These are phyloP conservation scores for Nomada fucata DNA, from an alignment of 2,888 invertebrate genomes.

Conservation along the genomic window DNA sequence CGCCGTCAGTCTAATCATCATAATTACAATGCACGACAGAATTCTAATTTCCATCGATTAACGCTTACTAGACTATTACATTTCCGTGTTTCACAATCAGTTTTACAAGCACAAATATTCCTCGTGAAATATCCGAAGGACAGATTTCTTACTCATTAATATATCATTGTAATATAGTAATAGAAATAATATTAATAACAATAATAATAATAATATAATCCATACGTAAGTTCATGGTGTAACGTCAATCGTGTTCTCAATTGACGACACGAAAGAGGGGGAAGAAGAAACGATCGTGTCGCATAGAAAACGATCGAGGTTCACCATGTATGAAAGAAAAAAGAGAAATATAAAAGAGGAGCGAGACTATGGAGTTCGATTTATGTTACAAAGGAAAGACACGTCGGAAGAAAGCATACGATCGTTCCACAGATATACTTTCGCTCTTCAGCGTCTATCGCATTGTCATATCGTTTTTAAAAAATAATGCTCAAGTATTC, in stretches of 20 bases:
- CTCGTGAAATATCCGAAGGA: neutral
- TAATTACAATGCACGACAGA: conserved; percentile 13
- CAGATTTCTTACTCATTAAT: conserved; percentile 5
- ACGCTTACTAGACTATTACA: conserved; percentile 4
- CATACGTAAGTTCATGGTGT: conserved; percentile 72
- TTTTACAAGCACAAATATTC: conserved; percentile 28
- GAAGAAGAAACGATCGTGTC: conserved; percentile 36
- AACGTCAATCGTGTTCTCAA: conserved; percentile 80
- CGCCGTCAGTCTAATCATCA: conserved; percentile 43
- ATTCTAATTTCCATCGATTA: conserved; percentile 14
- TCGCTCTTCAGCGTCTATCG: neutral
- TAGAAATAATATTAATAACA: neutral
- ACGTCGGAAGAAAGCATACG: conserved; percentile 21
- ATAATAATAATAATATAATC: neutral
- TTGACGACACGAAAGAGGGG: conserved; percentile 27
- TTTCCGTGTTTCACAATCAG: neutral
- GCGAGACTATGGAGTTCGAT: neutral
- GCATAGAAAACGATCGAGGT: conserved; percentile 81
- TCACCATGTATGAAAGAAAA: conserved; percentile 73
- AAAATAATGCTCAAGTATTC: neutral
- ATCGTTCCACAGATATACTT: conserved; percentile 42
- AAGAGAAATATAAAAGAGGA: conserved; percentile 29
- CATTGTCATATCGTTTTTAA: too few species aligned
- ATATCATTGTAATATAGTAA: neutral
- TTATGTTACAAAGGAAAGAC: conserved; percentile 20